Base-by-base conservation (phyloP, 2,888 invertebrate species). In the Blastobasis adustella region DNA sequence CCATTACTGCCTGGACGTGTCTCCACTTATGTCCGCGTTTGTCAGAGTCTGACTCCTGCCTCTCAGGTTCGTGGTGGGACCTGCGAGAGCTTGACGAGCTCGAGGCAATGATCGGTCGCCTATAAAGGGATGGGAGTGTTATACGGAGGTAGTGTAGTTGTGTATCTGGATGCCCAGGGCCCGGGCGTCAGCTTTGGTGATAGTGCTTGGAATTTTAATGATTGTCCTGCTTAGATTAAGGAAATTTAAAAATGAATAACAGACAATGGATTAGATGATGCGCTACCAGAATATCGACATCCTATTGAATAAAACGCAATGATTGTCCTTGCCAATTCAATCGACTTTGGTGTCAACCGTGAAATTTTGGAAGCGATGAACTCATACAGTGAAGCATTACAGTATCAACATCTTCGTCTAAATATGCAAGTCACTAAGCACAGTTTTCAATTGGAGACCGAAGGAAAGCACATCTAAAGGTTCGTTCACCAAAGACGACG, bases 1-100 rank as follows among this genome's bases (percentile, higher is more conserved):
- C 94, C 94, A 95, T 94, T 77, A 95, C 95, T 71, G 95, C 95
- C 78, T 95, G 92, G 71, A 96, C 92, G 89, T 94, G 95, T 85
- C 93, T 93, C 95, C 95, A 96, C 82, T 94, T 94, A 89, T 94
- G 94, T 77, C 87, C 90, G 59, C 82, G 79, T 79, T 81, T 86
- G 74, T 85, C 85, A 67, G 82, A 71, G 61, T 84, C 83, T 62
- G 86, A 78, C 61, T 67, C 81, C 56, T 68, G 79, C 71, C 65
- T 78, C 75, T 81, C 82, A 59, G 83, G 73, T 73, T 83, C 85
- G 77, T 69, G 80, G 70, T 76, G 66, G 76, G 85, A 82, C 79
- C 74, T 83, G 79, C 72, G 81, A 73, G 84, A 79, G 76, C 81
- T 80, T 73, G 86, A 81, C 73, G 84, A 82, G 69, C 85, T 79